These are phyloP conservation scores for Amphipoea oculea DNA, from an alignment of 2,888 invertebrate species.

Conservation along the genomic window DNA sequence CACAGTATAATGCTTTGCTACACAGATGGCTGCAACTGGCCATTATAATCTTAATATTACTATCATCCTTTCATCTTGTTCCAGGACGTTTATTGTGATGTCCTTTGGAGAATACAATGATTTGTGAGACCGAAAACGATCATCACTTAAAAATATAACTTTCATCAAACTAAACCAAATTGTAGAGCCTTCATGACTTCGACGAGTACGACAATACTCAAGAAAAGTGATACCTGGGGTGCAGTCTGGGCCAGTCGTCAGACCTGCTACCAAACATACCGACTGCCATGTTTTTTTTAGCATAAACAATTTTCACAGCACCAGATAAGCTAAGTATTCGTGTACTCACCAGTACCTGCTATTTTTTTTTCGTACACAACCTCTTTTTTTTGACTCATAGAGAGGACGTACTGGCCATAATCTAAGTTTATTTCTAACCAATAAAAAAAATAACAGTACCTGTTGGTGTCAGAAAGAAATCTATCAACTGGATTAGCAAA, in stretches of 20 bases:
- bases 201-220: not conserved
- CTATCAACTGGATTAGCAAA: not conserved
- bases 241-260: not conserved
- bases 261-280: not conserved
- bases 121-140: not conserved
- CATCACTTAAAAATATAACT: not conserved
- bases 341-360: not conserved
- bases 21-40: conserved; percentile 1
- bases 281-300: not conserved
- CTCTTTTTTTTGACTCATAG: not conserved
- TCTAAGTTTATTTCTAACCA: not conserved
- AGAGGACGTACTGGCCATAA: not conserved
- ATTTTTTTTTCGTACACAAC: not conserved
- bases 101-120: not conserved
- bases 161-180: not conserved
- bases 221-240: not conserved
- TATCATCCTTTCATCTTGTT: not conserved
- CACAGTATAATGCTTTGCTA: conserved; percentile 16
- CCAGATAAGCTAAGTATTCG: not conserved
- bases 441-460: not conserved
- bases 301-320: not conserved
- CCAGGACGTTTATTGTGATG: not conserved
- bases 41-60: conserved; percentile 7
- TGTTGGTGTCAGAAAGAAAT: not conserved
- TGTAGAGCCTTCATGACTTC: not conserved